A percentile compares a stretch with the other conserved stretches of the same genome.
Conservation (phyloP, 2,797 vertebrate species). For the Lophura swinhoii region DNA sequence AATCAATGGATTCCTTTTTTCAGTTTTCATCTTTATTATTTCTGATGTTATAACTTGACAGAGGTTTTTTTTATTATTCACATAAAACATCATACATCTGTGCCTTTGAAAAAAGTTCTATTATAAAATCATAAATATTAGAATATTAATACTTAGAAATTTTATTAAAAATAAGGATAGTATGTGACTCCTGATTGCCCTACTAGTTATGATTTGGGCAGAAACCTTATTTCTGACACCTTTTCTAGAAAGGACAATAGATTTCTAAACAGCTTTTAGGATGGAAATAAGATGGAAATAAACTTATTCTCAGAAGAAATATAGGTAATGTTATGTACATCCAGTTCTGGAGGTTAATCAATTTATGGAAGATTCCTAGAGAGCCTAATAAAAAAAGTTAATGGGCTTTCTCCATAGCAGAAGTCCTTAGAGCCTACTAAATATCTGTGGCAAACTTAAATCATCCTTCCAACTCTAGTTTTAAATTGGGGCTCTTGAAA, state of each 20-base stretch:
- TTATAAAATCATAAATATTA: neutral
- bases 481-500: slow-evolving; percentile 9
- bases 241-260: neutral
- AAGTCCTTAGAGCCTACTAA: neutral
- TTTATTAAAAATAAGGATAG: neutral
- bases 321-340: neutral
- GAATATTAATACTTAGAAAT: neutral
- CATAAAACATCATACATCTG: neutral
- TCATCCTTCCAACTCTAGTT: neutral
- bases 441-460: neutral
- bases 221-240: neutral
- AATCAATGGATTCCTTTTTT: neutral
- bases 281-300: neutral
- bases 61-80: neutral
- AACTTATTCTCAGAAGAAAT: neutral
- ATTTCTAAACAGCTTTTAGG: neutral
- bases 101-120: neutral
- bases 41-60: neutral
- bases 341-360: neutral
- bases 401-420: neutral
- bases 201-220: neutral
- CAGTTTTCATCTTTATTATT: neutral
- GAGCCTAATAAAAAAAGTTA: neutral
- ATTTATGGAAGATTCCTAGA: slow-evolving; percentile 17
- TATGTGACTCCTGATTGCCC: neutral